Conservation (phyloP, 2,888 invertebrate genomes). For the Callimorpha dominula region DNA sequence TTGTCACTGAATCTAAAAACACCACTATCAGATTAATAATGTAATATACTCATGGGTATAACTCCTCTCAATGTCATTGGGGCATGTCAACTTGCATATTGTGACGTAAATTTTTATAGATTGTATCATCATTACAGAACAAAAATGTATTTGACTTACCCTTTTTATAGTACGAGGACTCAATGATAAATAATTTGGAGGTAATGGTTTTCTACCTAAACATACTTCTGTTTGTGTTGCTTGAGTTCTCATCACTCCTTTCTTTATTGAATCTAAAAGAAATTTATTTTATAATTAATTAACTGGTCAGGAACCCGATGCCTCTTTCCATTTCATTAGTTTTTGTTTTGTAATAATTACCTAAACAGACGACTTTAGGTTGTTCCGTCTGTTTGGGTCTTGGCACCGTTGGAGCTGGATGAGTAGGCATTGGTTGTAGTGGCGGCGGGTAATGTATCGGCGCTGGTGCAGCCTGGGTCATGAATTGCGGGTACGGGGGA, state of each 20-base stretch:
- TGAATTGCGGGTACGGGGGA: constrained; percentile 75
- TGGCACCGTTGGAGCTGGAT: constrained; percentile 60
- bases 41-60: too few relatives aligned
- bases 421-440: constrained; percentile 71
- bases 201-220: constrained; percentile 89
- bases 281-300: background rate
- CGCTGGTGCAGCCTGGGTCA: constrained; percentile 68
- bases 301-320: background rate
- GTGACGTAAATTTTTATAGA: background rate
- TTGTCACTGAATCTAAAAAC: too few relatives aligned
- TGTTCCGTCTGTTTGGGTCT: constrained; percentile 77
- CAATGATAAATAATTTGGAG: constrained; percentile 90
- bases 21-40: too few relatives aligned
- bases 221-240: constrained; percentile 96
- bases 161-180: constrained; percentile 94
- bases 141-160: constrained; percentile 73
- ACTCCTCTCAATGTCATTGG: too few relatives aligned
- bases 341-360: constrained; percentile 62
- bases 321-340: background rate
- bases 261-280: constrained; percentile 91
- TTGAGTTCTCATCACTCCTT: constrained; percentile 96
- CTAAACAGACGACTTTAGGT: constrained; percentile 86
- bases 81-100: too few relatives aligned
- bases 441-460: constrained; percentile 81
- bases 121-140: background rate